Conservation (phyloP, 2,797 vertebrate species). For the Garrulus glandarius region DNA sequence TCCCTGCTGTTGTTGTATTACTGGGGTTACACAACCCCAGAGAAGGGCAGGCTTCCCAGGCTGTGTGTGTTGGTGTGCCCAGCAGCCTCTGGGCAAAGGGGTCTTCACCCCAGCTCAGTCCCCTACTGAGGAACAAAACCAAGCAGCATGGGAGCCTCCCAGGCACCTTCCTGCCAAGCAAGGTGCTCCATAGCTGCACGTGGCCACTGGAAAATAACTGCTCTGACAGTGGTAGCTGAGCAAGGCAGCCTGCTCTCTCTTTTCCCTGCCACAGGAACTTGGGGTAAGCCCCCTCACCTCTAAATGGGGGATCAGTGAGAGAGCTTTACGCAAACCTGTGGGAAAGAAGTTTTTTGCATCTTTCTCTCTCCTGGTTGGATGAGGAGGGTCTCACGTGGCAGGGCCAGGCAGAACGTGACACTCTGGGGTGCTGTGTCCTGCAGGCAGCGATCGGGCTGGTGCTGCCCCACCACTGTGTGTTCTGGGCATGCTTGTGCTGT, state of each 20-base stretch:
- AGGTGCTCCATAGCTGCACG: background rate
- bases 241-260: background rate
- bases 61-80: fast-evolving
- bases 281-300: background rate
- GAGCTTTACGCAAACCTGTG: background rate
- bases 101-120: background rate
- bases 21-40: background rate
- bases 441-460: fast-evolving
- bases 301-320: background rate
- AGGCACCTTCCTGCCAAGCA: background rate
- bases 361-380: background rate
- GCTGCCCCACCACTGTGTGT: fast-evolving
- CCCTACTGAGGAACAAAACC: background rate
- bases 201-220: background rate
- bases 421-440: background rate
- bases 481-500: background rate
- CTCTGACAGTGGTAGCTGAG: background rate
- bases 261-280: background rate
- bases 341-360: background rate
- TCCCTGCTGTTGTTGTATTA: background rate
- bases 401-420: fast-evolving
- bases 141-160: background rate
- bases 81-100: background rate
- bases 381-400: background rate
- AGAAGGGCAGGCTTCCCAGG: background rate